Conservation (phyloP, 1,140 invertebrate genomes). For the Mesaphorura yosii region DNA sequence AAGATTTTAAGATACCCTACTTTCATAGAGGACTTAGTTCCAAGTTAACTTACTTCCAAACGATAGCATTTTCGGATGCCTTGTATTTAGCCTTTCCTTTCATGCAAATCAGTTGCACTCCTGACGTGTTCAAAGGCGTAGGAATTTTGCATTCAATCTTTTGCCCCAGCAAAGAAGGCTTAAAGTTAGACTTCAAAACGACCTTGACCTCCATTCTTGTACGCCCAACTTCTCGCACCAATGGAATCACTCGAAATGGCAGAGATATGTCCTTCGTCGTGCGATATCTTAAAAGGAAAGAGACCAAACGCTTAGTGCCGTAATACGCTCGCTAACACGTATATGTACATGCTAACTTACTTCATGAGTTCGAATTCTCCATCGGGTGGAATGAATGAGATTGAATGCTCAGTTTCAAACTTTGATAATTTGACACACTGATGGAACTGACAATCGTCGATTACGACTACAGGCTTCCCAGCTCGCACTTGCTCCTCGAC, state of each 20-base stretch:
- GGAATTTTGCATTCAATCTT: constrained; percentile 99
- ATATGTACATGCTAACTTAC: constrained; percentile 39
- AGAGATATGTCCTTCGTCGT: constrained; percentile 99
- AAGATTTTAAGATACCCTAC: not conserved
- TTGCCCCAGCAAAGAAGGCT: constrained; percentile 92
- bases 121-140: constrained; percentile 95
- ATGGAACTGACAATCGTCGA: constrained; percentile 99
- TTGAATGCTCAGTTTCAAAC: constrained; percentile 99
- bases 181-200: constrained; percentile 99
- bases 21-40: too few relatives aligned
- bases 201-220: constrained; percentile 99
- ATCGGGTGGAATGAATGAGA: constrained; percentile 99
- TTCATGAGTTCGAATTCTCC: constrained; percentile 99
- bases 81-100: constrained; percentile 99
- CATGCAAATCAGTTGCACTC: constrained; percentile 95
- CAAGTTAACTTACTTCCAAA: constrained; percentile 94
- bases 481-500: constrained; percentile 75
- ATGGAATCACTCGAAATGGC: constrained; percentile 96
- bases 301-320: not conserved
- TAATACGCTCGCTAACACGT: too few relatives aligned
- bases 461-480: constrained; percentile 92
- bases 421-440: constrained; percentile 99
- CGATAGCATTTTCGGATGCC: constrained; percentile 98
- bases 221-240: constrained; percentile 93
- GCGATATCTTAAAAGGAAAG: constrained; percentile 62